A percentile compares a stretch with the other conserved stretches of the same genome.
Conservation (phyloP, 2,113 vertebrate genomes). For the Rhipidura dahli region DNA sequence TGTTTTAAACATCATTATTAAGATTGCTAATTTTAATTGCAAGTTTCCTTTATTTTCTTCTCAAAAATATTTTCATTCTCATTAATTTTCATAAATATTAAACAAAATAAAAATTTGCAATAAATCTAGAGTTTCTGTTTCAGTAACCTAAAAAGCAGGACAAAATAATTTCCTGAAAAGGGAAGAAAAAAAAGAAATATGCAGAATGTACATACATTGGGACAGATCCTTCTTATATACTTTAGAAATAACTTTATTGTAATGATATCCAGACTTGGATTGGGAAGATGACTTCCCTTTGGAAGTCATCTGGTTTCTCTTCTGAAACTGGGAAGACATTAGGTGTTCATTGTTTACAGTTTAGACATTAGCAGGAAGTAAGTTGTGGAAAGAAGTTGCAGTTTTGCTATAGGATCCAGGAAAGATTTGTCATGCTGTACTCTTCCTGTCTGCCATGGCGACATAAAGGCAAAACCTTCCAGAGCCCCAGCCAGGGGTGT, state of each 20-base stretch:
- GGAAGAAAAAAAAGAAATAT: neutral
- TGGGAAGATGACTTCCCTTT: neutral
- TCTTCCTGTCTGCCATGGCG: neutral
- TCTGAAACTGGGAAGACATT: neutral
- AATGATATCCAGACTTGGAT: neutral
- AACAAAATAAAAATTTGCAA: neutral
- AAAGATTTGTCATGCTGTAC: fast-evolving
- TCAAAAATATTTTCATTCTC: neutral
- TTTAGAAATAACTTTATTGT: neutral
- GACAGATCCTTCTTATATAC: neutral
- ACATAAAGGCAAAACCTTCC: neutral
- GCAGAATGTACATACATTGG: neutral
- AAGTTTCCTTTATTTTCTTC: neutral
- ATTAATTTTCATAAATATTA: neutral
- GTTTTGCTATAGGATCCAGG: neutral
- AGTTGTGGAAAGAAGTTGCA: neutral
- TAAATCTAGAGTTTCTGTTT: neutral
- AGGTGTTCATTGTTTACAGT: neutral
- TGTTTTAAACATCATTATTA: neutral
- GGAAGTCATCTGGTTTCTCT: neutral
- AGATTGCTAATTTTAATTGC: neutral
- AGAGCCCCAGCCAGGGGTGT: neutral
- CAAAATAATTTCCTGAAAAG: neutral
- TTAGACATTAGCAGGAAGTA: neutral
- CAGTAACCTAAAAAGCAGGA: neutral